phyloP scores from a whole-genome alignment of 1,140 invertebrate species.

The Trichogramma pretiosum region DNA sequence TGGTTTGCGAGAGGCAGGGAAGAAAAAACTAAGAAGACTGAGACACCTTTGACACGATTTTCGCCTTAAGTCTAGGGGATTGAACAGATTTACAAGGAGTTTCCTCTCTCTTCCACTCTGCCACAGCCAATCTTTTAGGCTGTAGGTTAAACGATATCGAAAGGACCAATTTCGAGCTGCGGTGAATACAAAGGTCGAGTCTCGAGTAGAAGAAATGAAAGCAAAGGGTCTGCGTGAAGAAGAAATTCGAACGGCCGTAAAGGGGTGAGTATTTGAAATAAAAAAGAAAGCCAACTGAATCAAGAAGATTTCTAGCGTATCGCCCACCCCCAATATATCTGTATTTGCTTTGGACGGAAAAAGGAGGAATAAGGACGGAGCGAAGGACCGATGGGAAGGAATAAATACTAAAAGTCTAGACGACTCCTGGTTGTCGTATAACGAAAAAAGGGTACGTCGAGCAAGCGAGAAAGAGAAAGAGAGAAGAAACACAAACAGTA shows the following conservation, averaged over 20 bases:
- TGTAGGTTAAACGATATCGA: constrained; percentile 12
- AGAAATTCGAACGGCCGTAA: constrained; percentile 16
- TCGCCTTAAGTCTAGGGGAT: constrained; percentile 11
- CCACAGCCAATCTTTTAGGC: constrained; percentile 1
- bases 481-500: constrained; percentile 48
- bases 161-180: constrained; percentile 10
- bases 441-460: no score
- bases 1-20: neutral
- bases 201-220: neutral
- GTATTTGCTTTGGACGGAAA: constrained; percentile 11
- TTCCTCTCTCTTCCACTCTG: neutral
- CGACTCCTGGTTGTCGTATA: no score
- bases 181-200: neutral
- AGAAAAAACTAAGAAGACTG: constrained; percentile 15
- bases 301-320: no score
- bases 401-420: constrained; percentile 32
- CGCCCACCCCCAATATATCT: no score
- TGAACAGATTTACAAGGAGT: constrained; percentile 13
- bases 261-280: neutral
- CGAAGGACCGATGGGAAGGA: constrained; percentile 24
- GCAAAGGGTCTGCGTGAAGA: constrained; percentile 8
- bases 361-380: constrained; percentile 8
- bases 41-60: constrained; percentile 19
- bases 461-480: no score
- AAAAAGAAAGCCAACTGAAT: constrained; percentile 1